These are phyloP conservation scores for Mus pahari DNA, from an alignment of 2,113 vertebrate genomes.

Conservation along the genomic window DNA sequence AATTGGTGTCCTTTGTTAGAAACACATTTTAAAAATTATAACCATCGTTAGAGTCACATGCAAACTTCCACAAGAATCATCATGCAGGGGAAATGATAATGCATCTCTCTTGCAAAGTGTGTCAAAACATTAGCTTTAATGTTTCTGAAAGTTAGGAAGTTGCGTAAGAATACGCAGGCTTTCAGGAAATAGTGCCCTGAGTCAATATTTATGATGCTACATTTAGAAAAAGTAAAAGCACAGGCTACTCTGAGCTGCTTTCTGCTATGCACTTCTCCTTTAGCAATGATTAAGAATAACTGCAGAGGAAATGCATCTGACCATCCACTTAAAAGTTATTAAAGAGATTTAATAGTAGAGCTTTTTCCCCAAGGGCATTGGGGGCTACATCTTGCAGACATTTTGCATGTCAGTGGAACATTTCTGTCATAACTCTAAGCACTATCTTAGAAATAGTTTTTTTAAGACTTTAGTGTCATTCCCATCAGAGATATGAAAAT, in stretches of 20 bases:
- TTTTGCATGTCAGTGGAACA: constrained; percentile 65
- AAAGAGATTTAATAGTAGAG: constrained; percentile 75
- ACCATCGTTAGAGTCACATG: background rate
- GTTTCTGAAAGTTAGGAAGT: constrained; percentile 75
- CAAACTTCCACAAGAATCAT: constrained; percentile 22
- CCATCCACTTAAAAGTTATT: constrained; percentile 77
- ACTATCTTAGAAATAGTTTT: constrained; percentile 65
- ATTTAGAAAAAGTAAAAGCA: constrained; percentile 71
- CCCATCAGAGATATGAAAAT: constrained; percentile 61
- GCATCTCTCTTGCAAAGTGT: constrained; percentile 4
- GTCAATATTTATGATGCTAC: constrained; percentile 81
- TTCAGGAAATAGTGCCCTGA: constrained; percentile 64
- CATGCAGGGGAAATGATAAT: background rate
- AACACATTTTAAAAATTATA: constrained; percentile 24
- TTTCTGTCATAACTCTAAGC: constrained; percentile 70
- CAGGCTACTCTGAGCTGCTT: constrained; percentile 58
- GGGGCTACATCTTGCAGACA: background rate
- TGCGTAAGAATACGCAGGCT: constrained; percentile 67
- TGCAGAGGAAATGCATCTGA: constrained; percentile 78
- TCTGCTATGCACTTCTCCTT: constrained; percentile 71
- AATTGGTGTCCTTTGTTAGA: background rate
- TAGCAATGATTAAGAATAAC: constrained; percentile 75
- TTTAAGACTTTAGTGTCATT: constrained; percentile 66
- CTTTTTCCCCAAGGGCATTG: background rate
- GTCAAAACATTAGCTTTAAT: constrained; percentile 62